These are phyloP conservation scores for Triplophysa bombifrons DNA, from an alignment of 2,797 vertebrate genomes.

Conservation along the genomic window DNA sequence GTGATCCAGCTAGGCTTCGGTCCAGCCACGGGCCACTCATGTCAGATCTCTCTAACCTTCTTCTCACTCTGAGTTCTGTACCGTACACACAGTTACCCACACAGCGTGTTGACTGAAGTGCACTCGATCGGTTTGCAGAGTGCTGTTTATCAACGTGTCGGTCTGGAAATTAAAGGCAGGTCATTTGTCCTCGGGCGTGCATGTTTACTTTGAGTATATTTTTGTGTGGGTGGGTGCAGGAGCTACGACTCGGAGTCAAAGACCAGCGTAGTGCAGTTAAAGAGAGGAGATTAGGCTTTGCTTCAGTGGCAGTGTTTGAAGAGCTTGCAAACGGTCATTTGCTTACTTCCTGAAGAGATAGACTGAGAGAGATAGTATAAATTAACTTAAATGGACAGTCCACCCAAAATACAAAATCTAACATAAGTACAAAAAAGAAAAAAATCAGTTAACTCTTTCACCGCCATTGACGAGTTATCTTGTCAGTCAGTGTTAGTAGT, in stretches of 20 bases:
- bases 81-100: conserved; percentile 23
- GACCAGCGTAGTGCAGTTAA: neutral
- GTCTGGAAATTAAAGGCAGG: conserved; percentile 47
- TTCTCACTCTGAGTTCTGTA: conserved; percentile 8
- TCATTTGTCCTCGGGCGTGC: conserved; percentile 36
- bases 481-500: too few relatives aligned
- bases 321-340: conserved; percentile 28
- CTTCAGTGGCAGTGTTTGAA: conserved; percentile 35
- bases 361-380: conserved; percentile 8
- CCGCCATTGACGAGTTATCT: too few relatives aligned
- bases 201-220: conserved; percentile 42
- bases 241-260: conserved; percentile 21
- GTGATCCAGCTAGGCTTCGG: conserved; percentile 14
- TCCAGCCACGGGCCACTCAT: conserved; percentile 21
- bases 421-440: too few relatives aligned
- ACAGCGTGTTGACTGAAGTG: conserved; percentile 35
- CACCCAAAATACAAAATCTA: too few relatives aligned
- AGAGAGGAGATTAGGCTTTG: conserved; percentile 11
- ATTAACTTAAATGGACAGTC: neutral
- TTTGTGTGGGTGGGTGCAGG: conserved; percentile 20
- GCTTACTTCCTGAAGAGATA: conserved; percentile 20
- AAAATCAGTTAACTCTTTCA: too few relatives aligned
- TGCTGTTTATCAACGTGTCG: conserved; percentile 39
- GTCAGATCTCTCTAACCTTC: conserved; percentile 21
- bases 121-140: conserved; percentile 36